These are phyloP conservation scores for Plectropomus leopardus DNA, from an alignment of 2,113 vertebrate genomes.

Conservation along the genomic window DNA sequence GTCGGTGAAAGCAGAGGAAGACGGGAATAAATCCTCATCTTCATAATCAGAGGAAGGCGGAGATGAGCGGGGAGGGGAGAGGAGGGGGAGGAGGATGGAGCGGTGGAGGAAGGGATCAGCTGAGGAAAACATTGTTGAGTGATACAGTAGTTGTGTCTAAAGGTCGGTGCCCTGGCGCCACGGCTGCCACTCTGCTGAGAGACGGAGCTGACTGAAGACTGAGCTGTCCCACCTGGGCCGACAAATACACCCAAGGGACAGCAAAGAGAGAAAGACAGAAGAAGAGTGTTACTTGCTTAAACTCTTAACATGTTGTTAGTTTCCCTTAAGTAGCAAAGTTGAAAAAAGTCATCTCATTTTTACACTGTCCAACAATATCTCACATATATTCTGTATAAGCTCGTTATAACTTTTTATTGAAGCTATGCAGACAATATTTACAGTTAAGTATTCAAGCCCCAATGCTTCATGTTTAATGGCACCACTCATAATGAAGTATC, in stretches of 20 bases:
- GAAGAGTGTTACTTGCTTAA: constrained; percentile 12
- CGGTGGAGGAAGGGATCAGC: constrained; percentile 54
- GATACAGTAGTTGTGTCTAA: constrained; percentile 86
- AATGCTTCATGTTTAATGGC: background rate
- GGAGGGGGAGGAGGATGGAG: constrained; percentile 28
- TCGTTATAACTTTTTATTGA: background rate
- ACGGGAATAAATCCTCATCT: constrained; percentile 38
- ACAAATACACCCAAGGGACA: constrained; percentile 37
- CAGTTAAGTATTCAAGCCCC: background rate
- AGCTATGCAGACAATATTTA: background rate
- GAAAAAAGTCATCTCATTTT: background rate
- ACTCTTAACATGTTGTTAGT: background rate
- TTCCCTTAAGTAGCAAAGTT: background rate
- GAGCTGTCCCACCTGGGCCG: constrained; percentile 79
- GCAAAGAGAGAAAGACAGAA: constrained; percentile 11
- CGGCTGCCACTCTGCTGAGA: constrained; percentile 78
- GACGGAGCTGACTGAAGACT: constrained; percentile 73
- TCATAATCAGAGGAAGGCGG: constrained; percentile 57
- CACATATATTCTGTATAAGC: background rate
- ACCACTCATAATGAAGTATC: background rate
- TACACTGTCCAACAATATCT: background rate
- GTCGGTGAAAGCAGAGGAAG: constrained; percentile 28
- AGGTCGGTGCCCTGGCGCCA: constrained; percentile 79
- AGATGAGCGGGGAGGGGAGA: constrained; percentile 24
- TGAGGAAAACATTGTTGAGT: constrained; percentile 77